Evolutionary conservation across 2,888 invertebrate species (phyloP), one percentile per base, ranked within the genome.

Genomic region (Macrosiphum euphorbiae): DNA sequence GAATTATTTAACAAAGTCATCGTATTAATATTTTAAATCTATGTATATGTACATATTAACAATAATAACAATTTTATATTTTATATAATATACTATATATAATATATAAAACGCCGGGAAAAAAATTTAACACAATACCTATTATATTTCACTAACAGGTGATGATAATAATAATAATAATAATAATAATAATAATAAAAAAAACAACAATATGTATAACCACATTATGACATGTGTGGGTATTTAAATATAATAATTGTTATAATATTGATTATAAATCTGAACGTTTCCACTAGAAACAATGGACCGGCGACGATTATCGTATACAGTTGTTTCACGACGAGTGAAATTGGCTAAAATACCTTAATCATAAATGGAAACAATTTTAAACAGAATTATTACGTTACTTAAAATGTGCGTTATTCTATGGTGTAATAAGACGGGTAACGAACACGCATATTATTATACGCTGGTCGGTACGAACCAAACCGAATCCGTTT

Each of bases 11-110:
- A 93, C 92, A 93, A 89, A 89, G 84, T 89, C 89, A 89, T 84
- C 67, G 58, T 67, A 88, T 67, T 84, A 85, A 84, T 93, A 58
- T 89, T 92, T 84, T 89, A 93, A 58, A 89, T 89, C 84, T 94
- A 90, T 58, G 93, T 90, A 41, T 94, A 94, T 94, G 61, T 94
- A 94, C 93, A 94, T 94, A 94, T 94, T 94, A 94, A 94, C 93
- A 94, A 61, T 88, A 90, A 94, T 94, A 94, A 94, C 90, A 94
- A 94, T 86, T 84, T 94, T 90, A 90, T 58, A 90, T 90, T 86
- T 92, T 78, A 78, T 78, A 78, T 78, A 78, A 55, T 89, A 89
- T 86, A 44, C 44, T 44, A 44, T 90, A 84, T 89, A 92, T 55
- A 92, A 61, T 89, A 87, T 67, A 92, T 55, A 92, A 92, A 89